phyloP scores from a whole-genome alignment of 2,797 vertebrate genomes.

The Moxostoma hubbsi region DNA sequence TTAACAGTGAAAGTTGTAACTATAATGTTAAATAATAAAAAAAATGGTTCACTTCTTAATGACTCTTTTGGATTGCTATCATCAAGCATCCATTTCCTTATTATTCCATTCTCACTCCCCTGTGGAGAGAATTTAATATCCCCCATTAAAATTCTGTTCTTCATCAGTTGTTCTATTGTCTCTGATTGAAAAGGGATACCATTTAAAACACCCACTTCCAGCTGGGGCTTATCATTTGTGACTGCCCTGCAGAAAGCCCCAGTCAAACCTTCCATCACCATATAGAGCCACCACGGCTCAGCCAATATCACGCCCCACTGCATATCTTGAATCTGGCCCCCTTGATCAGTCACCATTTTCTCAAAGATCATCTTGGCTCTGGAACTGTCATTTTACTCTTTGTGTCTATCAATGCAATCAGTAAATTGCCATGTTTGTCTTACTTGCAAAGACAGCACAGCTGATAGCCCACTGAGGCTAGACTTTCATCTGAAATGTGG shows the following conservation, averaged over 20 bases:
- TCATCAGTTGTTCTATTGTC: neutral
- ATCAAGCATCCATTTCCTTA: no score
- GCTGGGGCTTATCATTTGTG: constrained; percentile 16
- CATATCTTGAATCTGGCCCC: constrained; percentile 22
- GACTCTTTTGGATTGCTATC: neutral
- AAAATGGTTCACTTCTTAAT: neutral
- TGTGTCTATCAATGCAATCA: constrained; percentile 28
- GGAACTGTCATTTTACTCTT: constrained; percentile 31
- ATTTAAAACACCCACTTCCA: constrained; percentile 6
- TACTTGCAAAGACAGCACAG: constrained; percentile 1
- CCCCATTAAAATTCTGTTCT: neutral
- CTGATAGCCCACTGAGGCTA: neutral
- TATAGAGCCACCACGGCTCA: constrained; percentile 44
- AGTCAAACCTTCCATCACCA: constrained; percentile 21
- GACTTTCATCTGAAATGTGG: constrained; percentile 1
- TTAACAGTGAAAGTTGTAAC: no score
- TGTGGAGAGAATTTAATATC: no score
- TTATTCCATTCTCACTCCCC: no score
- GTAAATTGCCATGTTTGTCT: constrained; percentile 14
- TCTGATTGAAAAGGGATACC: constrained; percentile 5
- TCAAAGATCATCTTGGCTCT: constrained; percentile 36
- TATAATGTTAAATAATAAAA: neutral
- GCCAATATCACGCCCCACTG: constrained; percentile 53
- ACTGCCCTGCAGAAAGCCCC: neutral
- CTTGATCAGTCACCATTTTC: constrained; percentile 25